These are phyloP conservation scores for Neopelma chrysocephalum DNA, from an alignment of 2,797 vertebrate genomes.

Conservation along the genomic window DNA sequence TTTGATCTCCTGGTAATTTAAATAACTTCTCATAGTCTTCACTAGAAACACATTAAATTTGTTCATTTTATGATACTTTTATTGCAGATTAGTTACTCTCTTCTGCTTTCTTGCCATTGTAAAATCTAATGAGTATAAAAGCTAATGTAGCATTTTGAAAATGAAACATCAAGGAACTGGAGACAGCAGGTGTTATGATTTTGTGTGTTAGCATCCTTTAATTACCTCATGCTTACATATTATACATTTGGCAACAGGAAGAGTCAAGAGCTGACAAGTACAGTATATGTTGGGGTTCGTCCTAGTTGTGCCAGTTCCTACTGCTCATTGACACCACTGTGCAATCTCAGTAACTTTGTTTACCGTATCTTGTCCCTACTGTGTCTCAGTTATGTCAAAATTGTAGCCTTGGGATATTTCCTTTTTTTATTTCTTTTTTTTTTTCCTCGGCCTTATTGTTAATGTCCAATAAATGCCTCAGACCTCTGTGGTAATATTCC, in stretches of 20 bases:
- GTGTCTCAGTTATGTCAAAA: not conserved
- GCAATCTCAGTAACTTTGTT: not conserved
- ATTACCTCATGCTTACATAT: not conserved
- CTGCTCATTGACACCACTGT: not conserved
- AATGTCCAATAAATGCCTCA: not conserved
- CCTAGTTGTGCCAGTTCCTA: not conserved
- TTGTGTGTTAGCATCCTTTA: not conserved
- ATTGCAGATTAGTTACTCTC: conserved; percentile 45
- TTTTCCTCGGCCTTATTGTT: not conserved
- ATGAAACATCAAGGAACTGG: not conserved
- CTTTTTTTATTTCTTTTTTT: not conserved
- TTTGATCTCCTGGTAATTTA: conserved; percentile 32
- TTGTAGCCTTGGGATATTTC: not conserved
- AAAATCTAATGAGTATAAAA: conserved; percentile 50
- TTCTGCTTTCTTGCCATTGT: not conserved
- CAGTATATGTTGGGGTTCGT: not conserved
- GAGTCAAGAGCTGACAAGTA: not conserved
- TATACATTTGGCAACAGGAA: not conserved
- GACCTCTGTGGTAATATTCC: not conserved
- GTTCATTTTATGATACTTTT: conserved; percentile 41
- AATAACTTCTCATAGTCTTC: not conserved
- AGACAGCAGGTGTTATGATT: not conserved
- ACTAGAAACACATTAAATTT: conserved; percentile 29
- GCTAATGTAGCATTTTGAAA: conserved; percentile 50
- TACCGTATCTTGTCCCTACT: not conserved